Evolutionary conservation across 1,140 invertebrate genomes (phyloP).

Genomic region (Psilanteris sp.): DNA sequence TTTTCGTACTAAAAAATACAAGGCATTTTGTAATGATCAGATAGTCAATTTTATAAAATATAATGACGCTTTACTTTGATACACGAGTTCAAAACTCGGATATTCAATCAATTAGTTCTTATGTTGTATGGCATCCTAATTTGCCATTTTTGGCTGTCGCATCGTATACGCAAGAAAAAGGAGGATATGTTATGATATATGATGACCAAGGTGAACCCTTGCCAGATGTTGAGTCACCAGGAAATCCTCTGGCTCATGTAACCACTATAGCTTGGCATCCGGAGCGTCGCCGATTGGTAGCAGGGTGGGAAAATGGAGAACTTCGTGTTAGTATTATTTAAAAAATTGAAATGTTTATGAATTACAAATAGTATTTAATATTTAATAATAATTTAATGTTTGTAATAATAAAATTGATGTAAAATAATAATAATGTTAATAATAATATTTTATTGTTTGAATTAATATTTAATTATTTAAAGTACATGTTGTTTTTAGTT

Average conservation of each 20-base stretch:
- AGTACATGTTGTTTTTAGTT: too few relatives aligned
- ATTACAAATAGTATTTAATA: too few relatives aligned
- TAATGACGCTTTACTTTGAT: constrained; percentile 89
- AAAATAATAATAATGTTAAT: too few relatives aligned
- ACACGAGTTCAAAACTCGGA: constrained; percentile 86
- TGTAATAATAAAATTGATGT: too few relatives aligned
- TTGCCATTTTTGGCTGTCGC: constrained; percentile 90
- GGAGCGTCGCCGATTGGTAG: constrained; percentile 87
- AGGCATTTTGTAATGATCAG: too few relatives aligned
- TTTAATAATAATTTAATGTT: too few relatives aligned
- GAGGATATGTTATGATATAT: constrained; percentile 92
- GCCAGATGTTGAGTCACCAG: constrained; percentile 88
- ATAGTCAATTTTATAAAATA: too few relatives aligned
- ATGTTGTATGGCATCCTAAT: constrained; percentile 88
- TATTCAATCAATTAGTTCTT: constrained; percentile 85
- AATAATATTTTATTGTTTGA: too few relatives aligned
- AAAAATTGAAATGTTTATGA: too few relatives aligned
- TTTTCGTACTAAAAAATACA: too few relatives aligned
- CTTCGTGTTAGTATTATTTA: constrained; percentile 84
- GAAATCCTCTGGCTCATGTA: constrained; percentile 87
- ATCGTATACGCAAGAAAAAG: constrained; percentile 91
- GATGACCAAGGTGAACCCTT: constrained; percentile 92
- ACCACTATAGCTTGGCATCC: constrained; percentile 94
- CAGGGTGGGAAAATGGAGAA: constrained; percentile 95
- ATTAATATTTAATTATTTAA: too few relatives aligned